These are phyloP conservation scores for Callosobruchus maculatus DNA, from an alignment of 2,888 invertebrate genomes.

Conservation along the genomic window DNA sequence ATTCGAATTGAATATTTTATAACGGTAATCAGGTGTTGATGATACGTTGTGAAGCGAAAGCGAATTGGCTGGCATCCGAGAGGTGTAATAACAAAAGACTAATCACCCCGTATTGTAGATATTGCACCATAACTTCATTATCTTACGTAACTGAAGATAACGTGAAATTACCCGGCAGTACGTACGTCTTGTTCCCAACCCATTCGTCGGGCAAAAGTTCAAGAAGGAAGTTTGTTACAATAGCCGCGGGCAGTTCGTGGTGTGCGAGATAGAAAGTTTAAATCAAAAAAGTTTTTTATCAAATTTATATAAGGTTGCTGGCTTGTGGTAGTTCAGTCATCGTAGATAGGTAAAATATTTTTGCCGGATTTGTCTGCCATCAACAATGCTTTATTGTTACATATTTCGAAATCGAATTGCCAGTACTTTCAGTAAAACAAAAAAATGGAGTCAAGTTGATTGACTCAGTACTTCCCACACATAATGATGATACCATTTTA, in stretches of 20 bases:
- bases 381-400: too few species aligned
- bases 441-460: too few species aligned
- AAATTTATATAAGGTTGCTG: not conserved
- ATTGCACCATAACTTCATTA: not conserved
- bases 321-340: not conserved
- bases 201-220: not conserved
- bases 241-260: not conserved
- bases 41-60: not conserved
- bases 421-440: too few species aligned
- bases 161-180: not conserved
- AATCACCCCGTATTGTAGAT: not conserved
- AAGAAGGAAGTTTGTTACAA: not conserved
- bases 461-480: too few species aligned
- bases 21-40: too few species aligned
- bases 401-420: too few species aligned
- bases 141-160: not conserved
- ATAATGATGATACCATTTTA: too few species aligned
- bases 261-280: not conserved
- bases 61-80: not conserved
- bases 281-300: not conserved
- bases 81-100: not conserved
- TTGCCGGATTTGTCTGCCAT: too few species aligned
- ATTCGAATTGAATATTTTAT: too few species aligned
- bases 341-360: not conserved
- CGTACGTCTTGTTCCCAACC: not conserved